Percentiles rank a stretch among this genome's conserved stretches.
phyloP scores from a whole-genome alignment of 2,888 invertebrate species.

The Thecocarcelia acutangulata region DNA sequence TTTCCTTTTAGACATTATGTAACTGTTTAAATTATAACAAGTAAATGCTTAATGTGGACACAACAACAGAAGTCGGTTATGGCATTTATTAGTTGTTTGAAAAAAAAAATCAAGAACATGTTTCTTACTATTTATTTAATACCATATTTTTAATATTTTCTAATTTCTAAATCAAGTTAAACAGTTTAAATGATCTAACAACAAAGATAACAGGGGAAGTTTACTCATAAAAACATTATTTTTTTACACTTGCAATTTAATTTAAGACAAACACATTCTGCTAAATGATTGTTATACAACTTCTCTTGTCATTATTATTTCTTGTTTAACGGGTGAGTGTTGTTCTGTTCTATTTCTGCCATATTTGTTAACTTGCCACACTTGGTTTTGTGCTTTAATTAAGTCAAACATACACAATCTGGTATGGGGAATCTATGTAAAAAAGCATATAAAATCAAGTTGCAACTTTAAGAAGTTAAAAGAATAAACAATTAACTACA shows the following conservation, averaged over 20 bases:
- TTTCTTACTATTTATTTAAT: constrained; percentile 15
- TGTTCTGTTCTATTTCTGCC: constrained; percentile 37
- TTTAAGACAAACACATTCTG: not conserved
- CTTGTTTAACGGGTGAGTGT: not conserved
- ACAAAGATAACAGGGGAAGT: constrained; percentile 15
- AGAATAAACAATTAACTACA: not conserved
- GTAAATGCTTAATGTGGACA: constrained; percentile 25
- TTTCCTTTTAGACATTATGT: constrained; percentile 50
- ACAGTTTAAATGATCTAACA: constrained; percentile 23
- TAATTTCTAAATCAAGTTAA: constrained; percentile 53
- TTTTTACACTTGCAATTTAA: too few species aligned
- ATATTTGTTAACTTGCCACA: constrained; percentile 64
- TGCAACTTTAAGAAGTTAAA: constrained; percentile 35
- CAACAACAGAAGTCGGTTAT: constrained; percentile 31
- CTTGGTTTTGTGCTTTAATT: constrained; percentile 65
- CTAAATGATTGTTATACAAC: not conserved
- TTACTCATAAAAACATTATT: not conserved
- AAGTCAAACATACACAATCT: constrained; percentile 61
- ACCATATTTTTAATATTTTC: constrained; percentile 19
- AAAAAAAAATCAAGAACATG: constrained; percentile 33
- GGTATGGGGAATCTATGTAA: not conserved
- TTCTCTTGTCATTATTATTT: constrained; percentile 11
- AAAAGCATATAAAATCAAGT: constrained; percentile 20
- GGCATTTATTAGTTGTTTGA: constrained; percentile 6
- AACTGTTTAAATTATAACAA: constrained; percentile 39